These are phyloP conservation scores for Agrochola macilenta DNA, from an alignment of 2,888 invertebrate species.

Conservation along the genomic window DNA sequence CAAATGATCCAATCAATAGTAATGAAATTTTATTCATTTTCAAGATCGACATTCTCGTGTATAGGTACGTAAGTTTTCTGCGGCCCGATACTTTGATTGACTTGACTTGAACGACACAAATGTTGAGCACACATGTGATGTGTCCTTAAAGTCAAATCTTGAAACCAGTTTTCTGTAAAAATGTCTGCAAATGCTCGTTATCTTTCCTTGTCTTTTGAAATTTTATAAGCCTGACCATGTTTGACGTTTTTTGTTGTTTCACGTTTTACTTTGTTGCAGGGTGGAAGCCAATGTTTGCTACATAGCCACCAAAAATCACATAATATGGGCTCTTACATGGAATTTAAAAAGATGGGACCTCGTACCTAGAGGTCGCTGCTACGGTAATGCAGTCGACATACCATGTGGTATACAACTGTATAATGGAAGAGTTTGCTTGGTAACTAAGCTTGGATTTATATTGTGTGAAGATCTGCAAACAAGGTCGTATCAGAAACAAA, in stretches of 20 bases:
- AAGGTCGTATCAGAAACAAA: slow-evolving; percentile 27
- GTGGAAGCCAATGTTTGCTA: slow-evolving; percentile 69
- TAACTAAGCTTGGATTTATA: slow-evolving; percentile 69
- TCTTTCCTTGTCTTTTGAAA: not conserved
- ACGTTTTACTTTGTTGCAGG: slow-evolving; percentile 58
- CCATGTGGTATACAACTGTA: slow-evolving; percentile 60
- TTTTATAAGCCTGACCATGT: not conserved
- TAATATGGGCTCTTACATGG: slow-evolving; percentile 57
- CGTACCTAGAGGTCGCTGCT: slow-evolving; percentile 62
- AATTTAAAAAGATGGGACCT: slow-evolving; percentile 49
- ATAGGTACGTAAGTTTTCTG: slow-evolving; percentile 40
- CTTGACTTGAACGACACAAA: not conserved
- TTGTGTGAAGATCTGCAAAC: slow-evolving; percentile 30
- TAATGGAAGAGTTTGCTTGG: slow-evolving; percentile 65
- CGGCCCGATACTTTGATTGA: not conserved
- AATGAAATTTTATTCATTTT: not conserved
- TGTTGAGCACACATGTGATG: too few relatives aligned
- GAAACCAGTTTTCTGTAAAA: not conserved
- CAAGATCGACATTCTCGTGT: not conserved
- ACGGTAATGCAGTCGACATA: slow-evolving; percentile 57
- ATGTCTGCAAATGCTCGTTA: not conserved
- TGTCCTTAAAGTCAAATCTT: not conserved
- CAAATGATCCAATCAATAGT: not conserved
- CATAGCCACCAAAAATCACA: slow-evolving; percentile 47
- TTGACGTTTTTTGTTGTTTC: not conserved